These are phyloP conservation scores for Uloborus plumipes DNA, from an alignment of 2,888 invertebrate species.

Conservation along the genomic window DNA sequence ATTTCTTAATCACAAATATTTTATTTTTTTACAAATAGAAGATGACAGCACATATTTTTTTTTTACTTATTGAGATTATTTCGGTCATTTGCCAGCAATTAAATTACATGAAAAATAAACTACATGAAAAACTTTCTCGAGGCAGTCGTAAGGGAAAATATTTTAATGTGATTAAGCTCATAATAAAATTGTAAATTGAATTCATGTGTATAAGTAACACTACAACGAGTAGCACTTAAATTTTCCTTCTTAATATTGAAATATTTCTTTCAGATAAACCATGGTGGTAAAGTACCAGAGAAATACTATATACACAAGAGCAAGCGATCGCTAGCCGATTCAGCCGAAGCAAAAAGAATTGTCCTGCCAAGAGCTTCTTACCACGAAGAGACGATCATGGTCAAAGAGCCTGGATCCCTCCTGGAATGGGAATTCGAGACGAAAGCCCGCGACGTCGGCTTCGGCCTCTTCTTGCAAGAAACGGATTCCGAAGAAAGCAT, in stretches of 20 bases:
- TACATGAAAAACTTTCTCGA: no score
- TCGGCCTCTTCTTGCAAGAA: conserved; percentile 42
- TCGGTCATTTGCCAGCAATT: no score
- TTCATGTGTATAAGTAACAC: no score
- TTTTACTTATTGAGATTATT: no score
- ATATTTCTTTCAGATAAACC: conserved; percentile 25
- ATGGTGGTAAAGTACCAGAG: conserved; percentile 29
- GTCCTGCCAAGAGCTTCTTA: conserved; percentile 24
- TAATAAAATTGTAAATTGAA: no score
- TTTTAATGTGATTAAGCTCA: no score
- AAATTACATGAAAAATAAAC: no score
- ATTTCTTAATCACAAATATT: no score
- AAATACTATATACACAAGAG: conserved; percentile 30
- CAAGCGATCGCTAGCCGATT: not conserved
- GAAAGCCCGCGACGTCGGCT: conserved; percentile 29
- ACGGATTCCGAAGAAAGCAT: conserved; percentile 10
- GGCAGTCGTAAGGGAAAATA: no score
- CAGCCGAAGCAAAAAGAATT: conserved; percentile 13
- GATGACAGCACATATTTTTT: not conserved
- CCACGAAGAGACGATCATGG: conserved; percentile 17
- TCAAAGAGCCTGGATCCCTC: conserved; percentile 20
- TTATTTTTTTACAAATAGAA: not conserved
- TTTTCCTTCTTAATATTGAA: not conserved
- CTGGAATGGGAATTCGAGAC: conserved; percentile 56
- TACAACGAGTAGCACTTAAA: no score